Conservation (phyloP, 37 sponge, comb jelly and placozoan species). For the Hormiphora californensis region DNA sequence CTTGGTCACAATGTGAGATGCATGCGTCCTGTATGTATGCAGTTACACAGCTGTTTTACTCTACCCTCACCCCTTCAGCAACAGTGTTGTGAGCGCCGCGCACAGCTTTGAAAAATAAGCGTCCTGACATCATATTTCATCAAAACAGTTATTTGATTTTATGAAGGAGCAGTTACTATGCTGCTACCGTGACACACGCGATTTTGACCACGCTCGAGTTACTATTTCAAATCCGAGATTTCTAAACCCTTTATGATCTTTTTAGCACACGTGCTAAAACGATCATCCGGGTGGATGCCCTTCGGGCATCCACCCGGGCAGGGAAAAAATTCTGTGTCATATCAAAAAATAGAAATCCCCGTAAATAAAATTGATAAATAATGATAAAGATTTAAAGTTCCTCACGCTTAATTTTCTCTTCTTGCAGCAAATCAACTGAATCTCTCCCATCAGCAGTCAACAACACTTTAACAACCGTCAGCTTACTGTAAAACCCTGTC, state of each 20-base stretch:
- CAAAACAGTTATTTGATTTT: no score
- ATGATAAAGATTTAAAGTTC: not conserved
- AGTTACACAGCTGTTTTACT: no score
- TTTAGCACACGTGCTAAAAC: not conserved
- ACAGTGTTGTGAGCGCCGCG: no score
- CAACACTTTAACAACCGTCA: not conserved
- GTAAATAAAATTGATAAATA: not conserved
- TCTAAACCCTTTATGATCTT: not conserved
- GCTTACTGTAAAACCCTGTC: slow-evolving; percentile 20
- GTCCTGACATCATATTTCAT: no score
- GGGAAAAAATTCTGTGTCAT: not conserved
- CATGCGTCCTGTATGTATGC: no score
- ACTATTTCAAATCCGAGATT: no score
- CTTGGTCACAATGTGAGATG: no score
- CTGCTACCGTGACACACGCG: no score
- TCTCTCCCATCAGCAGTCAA: not conserved
- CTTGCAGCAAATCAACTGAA: not conserved
- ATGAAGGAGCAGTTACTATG: no score
- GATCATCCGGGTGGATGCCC: not conserved
- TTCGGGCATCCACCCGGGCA: not conserved
- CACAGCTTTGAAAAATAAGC: no score
- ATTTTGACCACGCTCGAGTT: no score
- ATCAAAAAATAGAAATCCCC: not conserved
- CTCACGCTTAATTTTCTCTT: not conserved
- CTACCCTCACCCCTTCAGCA: no score